Base-by-base conservation (phyloP, 1,140 invertebrate species). In the Trypoxylus dichotomus region DNA sequence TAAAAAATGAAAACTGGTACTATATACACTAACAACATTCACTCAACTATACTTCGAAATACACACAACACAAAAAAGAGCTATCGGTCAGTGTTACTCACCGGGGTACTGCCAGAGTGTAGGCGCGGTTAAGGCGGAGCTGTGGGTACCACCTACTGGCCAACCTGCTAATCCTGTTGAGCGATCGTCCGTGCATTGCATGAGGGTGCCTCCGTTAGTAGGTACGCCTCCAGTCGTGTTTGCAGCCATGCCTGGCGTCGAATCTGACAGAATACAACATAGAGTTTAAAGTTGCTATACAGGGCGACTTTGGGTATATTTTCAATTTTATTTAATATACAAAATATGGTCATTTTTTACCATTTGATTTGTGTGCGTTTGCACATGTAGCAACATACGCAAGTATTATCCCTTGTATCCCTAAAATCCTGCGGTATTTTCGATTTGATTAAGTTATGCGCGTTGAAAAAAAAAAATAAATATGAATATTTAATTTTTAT, bases 21-120 rank as follows among this genome's bases (percentile, higher is more conserved):
- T 68, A 68, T 27, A 68, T 68, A 68, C 60, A 68, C 60, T 68
- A 29, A 68, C 60, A 68, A 68, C 60, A 68, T 68, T 68, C 60
- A 68, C 60, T 29, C 60, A 68, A 68, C 24, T 54, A 54, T 68
- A 68, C 19, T 68, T 68, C 60, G 60, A 29, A 68, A 27, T 25
- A 68, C 60, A 68, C 60, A 68, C 60, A 68, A 68, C 60, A 68
- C 24, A 68, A 68, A 68, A 68, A 68, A 68, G 60, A 63, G 60
- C 60, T 68, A 68, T 68, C 60, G 60, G 60, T 78, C 68, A 78
- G 79, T 76, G 74, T 58, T 80, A 87, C 90, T 91, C 85, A 93
- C 92, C 89, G 81, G 92, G 92, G 88, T 93, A 93, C 87, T 93
- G 90, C 93, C 91, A 93, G 83, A 94, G 87, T 79, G 92, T 91